These are phyloP conservation scores for Genyomyrus donnyi DNA, from an alignment of 2,113 vertebrate genomes.

Conservation along the genomic window DNA sequence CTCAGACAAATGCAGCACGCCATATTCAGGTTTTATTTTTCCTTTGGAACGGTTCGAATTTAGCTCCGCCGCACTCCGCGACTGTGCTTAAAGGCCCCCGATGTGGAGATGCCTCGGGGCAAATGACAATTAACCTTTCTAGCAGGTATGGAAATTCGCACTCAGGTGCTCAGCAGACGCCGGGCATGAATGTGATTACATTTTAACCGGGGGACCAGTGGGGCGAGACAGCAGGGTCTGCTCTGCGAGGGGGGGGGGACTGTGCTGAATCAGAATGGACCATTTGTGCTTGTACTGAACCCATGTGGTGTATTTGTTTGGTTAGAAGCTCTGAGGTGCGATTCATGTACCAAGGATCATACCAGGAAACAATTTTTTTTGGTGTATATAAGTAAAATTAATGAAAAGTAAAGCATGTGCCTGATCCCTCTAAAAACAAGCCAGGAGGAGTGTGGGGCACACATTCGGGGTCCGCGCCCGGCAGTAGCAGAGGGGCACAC, in stretches of 20 bases:
- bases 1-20: neutral
- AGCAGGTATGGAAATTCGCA: slow-evolving; percentile 36
- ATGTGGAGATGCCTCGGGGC: slow-evolving; percentile 23
- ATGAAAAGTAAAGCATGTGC: neutral
- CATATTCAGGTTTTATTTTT: neutral
- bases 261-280: neutral
- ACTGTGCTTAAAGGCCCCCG: slow-evolving; percentile 17
- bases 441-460: neutral
- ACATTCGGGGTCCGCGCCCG: neutral
- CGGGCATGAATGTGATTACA: slow-evolving; percentile 37
- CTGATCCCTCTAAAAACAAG: neutral
- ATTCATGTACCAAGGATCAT: neutral
- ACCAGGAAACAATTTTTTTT: neutral
- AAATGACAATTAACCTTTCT: slow-evolving; percentile 32
- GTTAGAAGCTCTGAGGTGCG: neutral
- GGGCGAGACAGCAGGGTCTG: neutral
- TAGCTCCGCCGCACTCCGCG: neutral
- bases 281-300: neutral
- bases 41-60: neutral
- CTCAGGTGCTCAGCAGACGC: slow-evolving; percentile 27
- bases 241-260: neutral
- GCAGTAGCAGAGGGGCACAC: neutral
- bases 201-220: slow-evolving; percentile 72
- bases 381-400: neutral
- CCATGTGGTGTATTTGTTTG: neutral